phyloP scores from a whole-genome alignment of 2,797 vertebrate species.

The Apodemus agrarius region DNA sequence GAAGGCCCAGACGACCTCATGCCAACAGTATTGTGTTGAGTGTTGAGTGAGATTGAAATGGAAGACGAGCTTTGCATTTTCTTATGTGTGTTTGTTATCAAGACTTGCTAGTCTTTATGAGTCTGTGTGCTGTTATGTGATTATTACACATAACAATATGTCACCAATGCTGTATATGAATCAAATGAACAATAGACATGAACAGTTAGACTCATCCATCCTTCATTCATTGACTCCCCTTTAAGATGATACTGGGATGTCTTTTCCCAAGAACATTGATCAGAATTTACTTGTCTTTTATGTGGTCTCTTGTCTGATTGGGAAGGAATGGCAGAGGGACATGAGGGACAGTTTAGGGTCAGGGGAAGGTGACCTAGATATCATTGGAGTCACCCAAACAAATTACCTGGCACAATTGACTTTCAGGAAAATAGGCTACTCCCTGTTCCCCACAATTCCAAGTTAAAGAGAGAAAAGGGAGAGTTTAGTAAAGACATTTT shows the following conservation, averaged over 20 bases:
- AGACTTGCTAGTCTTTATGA: conserved; percentile 21
- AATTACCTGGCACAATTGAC: conserved; percentile 4
- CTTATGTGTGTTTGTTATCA: not conserved
- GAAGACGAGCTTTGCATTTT: not conserved
- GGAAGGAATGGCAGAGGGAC: not conserved
- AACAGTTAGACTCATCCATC: not conserved
- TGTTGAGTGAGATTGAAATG: not conserved
- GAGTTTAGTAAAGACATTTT: not conserved
- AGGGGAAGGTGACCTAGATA: not conserved
- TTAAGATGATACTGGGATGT: conserved; percentile 9
- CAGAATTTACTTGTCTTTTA: not conserved
- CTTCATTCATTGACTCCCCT: not conserved
- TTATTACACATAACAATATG: not conserved
- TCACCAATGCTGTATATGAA: not conserved
- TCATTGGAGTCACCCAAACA: not conserved
- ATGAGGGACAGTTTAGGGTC: not conserved
- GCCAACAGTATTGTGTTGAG: not conserved
- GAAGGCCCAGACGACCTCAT: not conserved
- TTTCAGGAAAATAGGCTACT: conserved; percentile 31
- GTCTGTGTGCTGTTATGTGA: not conserved
- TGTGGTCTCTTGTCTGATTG: not conserved
- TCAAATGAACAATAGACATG: conserved; percentile 37
- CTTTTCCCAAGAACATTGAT: conserved; percentile 44
- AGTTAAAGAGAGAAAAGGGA: not conserved
- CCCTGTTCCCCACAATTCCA: not conserved